A percentile compares a stretch with the other conserved stretches of the same genome.
phyloP scores from a whole-genome alignment of 2,113 vertebrate genomes.

The Paralichthys olivaceus region DNA sequence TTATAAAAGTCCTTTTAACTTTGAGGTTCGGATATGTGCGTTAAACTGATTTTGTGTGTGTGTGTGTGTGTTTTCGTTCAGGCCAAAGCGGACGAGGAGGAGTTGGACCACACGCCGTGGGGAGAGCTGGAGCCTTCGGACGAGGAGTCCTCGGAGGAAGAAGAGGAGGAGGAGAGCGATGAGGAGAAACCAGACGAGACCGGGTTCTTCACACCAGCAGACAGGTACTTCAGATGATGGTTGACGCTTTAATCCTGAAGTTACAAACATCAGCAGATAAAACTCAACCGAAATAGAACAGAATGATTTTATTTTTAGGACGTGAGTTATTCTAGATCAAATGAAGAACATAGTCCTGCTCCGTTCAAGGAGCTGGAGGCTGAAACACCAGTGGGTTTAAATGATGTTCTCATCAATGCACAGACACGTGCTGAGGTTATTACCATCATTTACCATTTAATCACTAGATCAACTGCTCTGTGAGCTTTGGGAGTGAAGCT shows the following conservation, averaged over 20 bases:
- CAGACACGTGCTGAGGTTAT: not conserved
- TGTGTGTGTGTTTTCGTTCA: constrained; percentile 36
- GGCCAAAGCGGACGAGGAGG: constrained; percentile 93
- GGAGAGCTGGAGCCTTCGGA: constrained; percentile 93
- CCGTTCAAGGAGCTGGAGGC: not conserved
- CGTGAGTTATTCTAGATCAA: too few relatives aligned
- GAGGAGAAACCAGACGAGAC: constrained; percentile 95
- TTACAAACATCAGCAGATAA: not conserved
- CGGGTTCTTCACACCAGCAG: constrained; percentile 92
- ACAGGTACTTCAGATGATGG: constrained; percentile 79
- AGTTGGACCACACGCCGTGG: constrained; percentile 91
- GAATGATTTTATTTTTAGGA: not conserved
- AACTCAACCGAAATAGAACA: not conserved
- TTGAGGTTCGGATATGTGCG: too few relatives aligned
- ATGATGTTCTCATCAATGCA: not conserved
- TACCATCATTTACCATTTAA: not conserved
- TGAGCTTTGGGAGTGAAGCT: not conserved
- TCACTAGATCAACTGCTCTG: constrained; percentile 4
- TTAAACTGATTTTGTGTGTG: too few relatives aligned
- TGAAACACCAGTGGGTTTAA: not conserved
- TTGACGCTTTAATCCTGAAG: too few relatives aligned
- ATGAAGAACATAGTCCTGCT: not conserved
- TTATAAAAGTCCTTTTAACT: too few relatives aligned
- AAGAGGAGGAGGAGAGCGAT: constrained; percentile 94
- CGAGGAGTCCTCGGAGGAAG: constrained; percentile 92